Evolutionary conservation across 2,797 vertebrate species (phyloP).

Genomic region (Chaenodraco wilsoni): DNA sequence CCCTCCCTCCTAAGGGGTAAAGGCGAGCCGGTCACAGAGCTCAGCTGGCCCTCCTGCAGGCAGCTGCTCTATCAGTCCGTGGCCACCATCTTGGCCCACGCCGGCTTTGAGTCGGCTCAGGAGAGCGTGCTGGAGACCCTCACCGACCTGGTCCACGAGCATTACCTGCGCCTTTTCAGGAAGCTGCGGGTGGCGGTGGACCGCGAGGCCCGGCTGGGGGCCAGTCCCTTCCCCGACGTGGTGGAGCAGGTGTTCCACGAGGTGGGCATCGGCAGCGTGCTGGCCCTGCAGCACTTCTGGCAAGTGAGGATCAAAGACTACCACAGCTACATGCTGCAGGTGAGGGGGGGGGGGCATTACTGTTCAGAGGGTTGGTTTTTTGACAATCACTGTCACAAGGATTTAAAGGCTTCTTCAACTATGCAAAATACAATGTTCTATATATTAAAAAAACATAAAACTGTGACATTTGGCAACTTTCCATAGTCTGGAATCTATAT

Average conservation of each 20-base stretch:
- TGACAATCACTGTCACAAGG: not conserved
- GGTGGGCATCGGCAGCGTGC: conserved; percentile 93
- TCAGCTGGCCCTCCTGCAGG: conserved; percentile 94
- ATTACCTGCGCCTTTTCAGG: conserved; percentile 92
- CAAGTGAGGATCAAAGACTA: conserved; percentile 98
- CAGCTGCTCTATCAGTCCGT: conserved; percentile 98
- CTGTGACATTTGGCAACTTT: not conserved
- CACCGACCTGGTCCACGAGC: conserved; percentile 94
- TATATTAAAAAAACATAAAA: no score
- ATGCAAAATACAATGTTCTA: no score
- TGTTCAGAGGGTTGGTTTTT: not conserved
- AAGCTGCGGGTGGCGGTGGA: conserved; percentile 93
- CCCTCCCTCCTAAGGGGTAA: conserved; percentile 84
- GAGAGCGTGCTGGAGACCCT: conserved; percentile 96
- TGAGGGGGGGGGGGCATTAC: conserved; percentile 67
- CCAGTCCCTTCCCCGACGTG: conserved; percentile 93
- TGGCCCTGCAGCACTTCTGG: conserved; percentile 97
- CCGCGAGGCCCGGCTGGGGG: conserved; percentile 91
- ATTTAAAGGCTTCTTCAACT: no score
- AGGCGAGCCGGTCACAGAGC: conserved; percentile 95
- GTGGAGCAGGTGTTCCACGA: conserved; percentile 98
- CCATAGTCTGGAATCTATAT: not conserved
- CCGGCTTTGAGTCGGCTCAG: conserved; percentile 94
- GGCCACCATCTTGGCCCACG: conserved; percentile 94
- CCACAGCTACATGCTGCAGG: conserved; percentile 97